Base-by-base conservation (phyloP, 2,888 invertebrate genomes). In the Lasioglossum leucozonium region DNA sequence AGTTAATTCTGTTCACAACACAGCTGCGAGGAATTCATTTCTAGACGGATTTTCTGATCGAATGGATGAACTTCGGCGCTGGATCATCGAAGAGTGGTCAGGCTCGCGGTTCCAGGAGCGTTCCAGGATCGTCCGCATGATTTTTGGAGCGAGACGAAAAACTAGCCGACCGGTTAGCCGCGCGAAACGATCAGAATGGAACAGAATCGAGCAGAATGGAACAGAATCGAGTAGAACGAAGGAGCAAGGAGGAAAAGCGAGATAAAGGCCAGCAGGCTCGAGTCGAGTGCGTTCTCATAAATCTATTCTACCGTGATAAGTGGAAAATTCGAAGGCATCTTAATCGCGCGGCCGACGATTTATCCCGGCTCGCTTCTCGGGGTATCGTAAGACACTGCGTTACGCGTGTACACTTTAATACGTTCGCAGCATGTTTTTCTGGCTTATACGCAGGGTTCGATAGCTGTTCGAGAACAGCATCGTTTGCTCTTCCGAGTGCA, bases 141-240 rank as follows among this genome's bases (percentile, higher is more conserved):
- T 91, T 91, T 91, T 91, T 87, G 90, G 90, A 91, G 89, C 89
- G 92, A 78, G 80, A 89, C 88, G 86, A 85, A 85, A 91, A 91
- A 83, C 77, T 87, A 79, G 78, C 72, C 62, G 76, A 79, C 86
- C 82, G 86, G 86, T 86, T 82, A 76, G 42, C 2, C 71, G 79
- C 58, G 26, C 58, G 26, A 58, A 26, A 30, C 58, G 58, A 22
- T 8, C 51, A 51, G 22, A 51, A 51, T 51, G 22, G 74, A 72
- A 71, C 62, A 16, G 76, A 76, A 80, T 81, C 79, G 71, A 55
- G 47, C 11, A 44, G 51, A 51, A 78, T 51, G 22, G 74, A 72
- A 71, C 62, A 16, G 76, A 76, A 80, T 81, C 79, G 71, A 55
- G 47, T 13, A 44, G 51, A 51, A 78, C 42, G 62, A 37, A 78